Base-by-base conservation (phyloP, 2,888 invertebrate genomes). In the Limnephilus rhombicus region DNA sequence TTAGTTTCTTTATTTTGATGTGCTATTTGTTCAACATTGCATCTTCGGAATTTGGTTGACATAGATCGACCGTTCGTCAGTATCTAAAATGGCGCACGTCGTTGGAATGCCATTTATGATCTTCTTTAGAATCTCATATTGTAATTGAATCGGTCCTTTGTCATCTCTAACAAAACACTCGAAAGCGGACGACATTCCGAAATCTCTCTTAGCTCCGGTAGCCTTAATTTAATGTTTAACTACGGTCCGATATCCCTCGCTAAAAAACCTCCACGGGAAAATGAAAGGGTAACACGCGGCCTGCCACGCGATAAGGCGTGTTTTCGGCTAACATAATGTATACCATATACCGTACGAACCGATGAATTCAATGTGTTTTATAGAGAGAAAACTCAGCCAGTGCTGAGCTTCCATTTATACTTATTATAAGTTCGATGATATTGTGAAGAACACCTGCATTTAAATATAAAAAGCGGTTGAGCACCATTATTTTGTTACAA, bases 281-380 rank as follows among this genome's bases (percentile, higher is more conserved):
- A 90, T 85, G 80, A 90, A 83, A 83, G 18, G 82, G 90, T 90
- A 90, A 90, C 83, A 49, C 41, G 85, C 41, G 90, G 49, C 37
- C 53, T 85, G 90, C 90, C 90, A 83, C 90, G 90, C 90, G 90
- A 90, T 37, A 37, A 34, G 82, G 81, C 89, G 29, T 86, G 68
- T 68, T 29, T 37, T 41, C 41, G 86, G 86, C 41, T 86, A 45
- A n/a, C 86, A 86, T 24, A 86, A 86, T 49, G 37, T 5, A n/a
- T 68, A 68, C 68, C 53, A 24, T 53, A 18, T 18, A 53, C 53
- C 53, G 53, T 53, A 53, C 53, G 9, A 3, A 53, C 7, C 24
- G 68, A 68, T 68, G 9, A 24, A 24, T 68, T 68, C 68, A 68
- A 68, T 68, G 24, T 68, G 53, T 53, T 68, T 68, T 68, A 68